Evolutionary conservation across 2,113 vertebrate genomes (phyloP), one percentile per base, ranked within the genome.

Genomic region (Silurus asotus): DNA sequence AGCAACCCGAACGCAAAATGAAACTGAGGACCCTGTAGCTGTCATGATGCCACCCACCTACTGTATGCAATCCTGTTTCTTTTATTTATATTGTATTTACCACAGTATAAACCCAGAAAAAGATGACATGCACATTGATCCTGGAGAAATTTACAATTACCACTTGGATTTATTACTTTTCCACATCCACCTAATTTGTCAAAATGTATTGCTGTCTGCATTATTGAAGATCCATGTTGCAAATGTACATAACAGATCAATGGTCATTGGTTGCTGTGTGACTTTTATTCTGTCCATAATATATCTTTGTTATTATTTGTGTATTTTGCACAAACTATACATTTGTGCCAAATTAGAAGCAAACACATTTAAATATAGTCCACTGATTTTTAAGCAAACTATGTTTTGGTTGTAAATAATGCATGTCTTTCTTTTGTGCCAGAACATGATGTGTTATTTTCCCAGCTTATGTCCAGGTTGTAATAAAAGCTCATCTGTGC

Each of bases 401-500:
- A 10, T 25, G 74, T 76, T 76, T 48, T 72, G 37, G 6, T 6
- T 55, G 51, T 77, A 13, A 23, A 51, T 51, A 10, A 51, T 77
- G 20, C 75, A 77, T 56, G 51, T 56, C n/a, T 28, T 77, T 14
- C 25, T 55, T 7, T 62, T 55, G 62, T 70, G 55, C 72, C 77
- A 70, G 55, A 9, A 6, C 59, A 59, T 20, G 55, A 49, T 84
- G 58, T 77, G 58, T 58, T 56, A 65, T 28, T 19, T 37, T 37
- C 37, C 64, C 62, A 65, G 25, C n/a, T 48, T 28, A 23, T 59
- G 56, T 15, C 19, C 45, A 58, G 84, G 64, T 17, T 59, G 17
- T 59, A 61, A 86, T 86, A 86, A 81, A 51, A 61, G 25, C 65
- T 70, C 4, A 2, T 84, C 56, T 45, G 7, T 25, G 48, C 10